These are phyloP conservation scores for Rhodophaea formosa DNA, from an alignment of 2,888 invertebrate species.

Conservation along the genomic window DNA sequence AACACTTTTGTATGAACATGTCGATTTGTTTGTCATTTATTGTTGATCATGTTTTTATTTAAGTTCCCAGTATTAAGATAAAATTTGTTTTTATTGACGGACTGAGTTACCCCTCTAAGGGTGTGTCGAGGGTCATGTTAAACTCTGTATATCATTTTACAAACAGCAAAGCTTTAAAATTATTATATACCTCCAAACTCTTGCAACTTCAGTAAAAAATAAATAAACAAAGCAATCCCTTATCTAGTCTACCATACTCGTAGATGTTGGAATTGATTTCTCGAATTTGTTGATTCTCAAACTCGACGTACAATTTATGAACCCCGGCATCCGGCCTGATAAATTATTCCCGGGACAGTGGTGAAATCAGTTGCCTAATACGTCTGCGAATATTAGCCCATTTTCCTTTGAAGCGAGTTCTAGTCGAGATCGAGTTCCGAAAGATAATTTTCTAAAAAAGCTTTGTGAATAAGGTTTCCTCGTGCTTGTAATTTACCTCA, in stretches of 20 bases:
- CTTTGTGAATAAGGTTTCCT: conserved; percentile 1
- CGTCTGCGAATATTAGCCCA: conserved; percentile 25
- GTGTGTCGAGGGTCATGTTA: no score
- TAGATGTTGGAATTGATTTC: conserved; percentile 20
- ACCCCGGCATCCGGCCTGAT: conserved; percentile 25
- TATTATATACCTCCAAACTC: no score
- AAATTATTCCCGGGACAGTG: conserved; percentile 30
- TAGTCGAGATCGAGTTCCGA: no score
- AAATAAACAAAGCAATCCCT: conserved; percentile 5
- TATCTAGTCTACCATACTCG: conserved; percentile 17
- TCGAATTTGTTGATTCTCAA: conserved; percentile 24
- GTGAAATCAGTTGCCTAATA: conserved; percentile 29
- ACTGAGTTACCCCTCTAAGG: no score
- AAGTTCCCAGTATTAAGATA: no score
- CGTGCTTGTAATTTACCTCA: no score
- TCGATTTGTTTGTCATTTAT: no score
- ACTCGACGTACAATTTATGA: conserved; percentile 26
- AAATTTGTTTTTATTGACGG: no score
- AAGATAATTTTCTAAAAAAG: conserved; percentile 13
- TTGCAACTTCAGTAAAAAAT: not conserved
- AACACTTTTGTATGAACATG: no score
- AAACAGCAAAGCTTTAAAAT: no score
- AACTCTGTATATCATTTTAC: no score
- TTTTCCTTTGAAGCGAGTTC: conserved; percentile 23
- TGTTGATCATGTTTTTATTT: no score